Evolutionary conservation across 1,140 invertebrate genomes (phyloP), one percentile per base, ranked within the genome.

Genomic region (Lerema accius): DNA sequence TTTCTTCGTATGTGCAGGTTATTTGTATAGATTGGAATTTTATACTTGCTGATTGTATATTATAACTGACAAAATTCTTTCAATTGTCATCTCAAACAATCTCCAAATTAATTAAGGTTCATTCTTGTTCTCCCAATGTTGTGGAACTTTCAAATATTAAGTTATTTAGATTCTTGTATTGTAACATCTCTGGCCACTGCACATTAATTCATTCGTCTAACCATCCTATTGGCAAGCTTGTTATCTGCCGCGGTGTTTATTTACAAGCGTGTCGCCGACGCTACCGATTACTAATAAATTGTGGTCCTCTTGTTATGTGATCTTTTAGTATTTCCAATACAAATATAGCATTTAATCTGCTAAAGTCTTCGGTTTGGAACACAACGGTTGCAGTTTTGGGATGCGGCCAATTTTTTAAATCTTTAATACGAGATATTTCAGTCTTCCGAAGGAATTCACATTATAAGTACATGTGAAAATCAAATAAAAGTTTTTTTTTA

Each of bases 211-310:
- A 45, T 62, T 35, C 49, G 48, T 58, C 45, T 56, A 23, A 56
- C 15, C 28, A 40, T 56, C 63, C 53, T 17, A 69, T 71, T 79
- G 69, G 61, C 67, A 73, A 77, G 63, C 63, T 62, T 65, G 43
- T 73, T 78, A 80, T 78, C 71, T 70, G 56, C 40, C 50, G 59
- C 67, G 14, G 56, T 82, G 73, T 79, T 82, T 82, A 77, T 80
- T 80, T 80, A 79, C 75, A 73, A 71, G 37, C 63, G 56, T 59
- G 46, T 61, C 48, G 63, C 59, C 16, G 43, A 48, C 50, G 23
- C 49, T 62, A 51, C 60, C 63, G 72, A 67, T 62, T 67, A 45
- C 42, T 17, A 61, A 26, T 43, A 53, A 53, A 32, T 40, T 46
- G 53, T 26, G 26, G 14, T 39, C 17, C 23, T 7, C 43, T 61